phyloP scores from a whole-genome alignment of 1,140 invertebrate genomes.

The Anagrus nilaparvatae region DNA sequence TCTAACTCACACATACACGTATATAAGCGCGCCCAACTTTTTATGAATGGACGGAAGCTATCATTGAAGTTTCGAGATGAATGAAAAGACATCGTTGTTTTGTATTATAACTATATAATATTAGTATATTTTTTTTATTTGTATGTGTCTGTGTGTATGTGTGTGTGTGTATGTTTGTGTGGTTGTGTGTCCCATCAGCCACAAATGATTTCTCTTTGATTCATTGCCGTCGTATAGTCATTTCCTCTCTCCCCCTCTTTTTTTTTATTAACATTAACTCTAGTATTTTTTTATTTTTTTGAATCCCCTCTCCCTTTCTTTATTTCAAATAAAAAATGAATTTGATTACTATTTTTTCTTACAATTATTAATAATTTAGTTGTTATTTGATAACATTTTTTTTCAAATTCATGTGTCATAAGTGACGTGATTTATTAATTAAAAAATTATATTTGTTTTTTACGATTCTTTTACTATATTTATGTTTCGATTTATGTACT shows the following conservation, averaged over 20 bases:
- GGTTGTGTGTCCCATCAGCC: neutral
- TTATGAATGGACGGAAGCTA: constrained; percentile 70
- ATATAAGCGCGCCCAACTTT: constrained; percentile 50
- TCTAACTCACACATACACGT: no score
- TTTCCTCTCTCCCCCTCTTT: neutral
- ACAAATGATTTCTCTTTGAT: no score
- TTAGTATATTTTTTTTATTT: neutral
- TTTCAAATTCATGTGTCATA: no score
- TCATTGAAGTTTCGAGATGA: constrained; percentile 53
- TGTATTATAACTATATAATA: no score
- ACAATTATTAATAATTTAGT: no score
- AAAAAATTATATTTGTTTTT: no score
- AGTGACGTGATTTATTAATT: no score
- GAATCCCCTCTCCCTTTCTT: constrained; percentile 7
- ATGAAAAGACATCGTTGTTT: constrained; percentile 42
- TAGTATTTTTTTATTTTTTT: constrained; percentile 4
- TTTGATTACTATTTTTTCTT: no score
- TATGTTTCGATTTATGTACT: no score
- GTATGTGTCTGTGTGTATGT: neutral
- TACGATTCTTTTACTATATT: no score
- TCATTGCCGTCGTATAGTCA: neutral
- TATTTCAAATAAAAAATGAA: no score
- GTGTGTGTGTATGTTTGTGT: neutral
- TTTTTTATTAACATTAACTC: neutral
- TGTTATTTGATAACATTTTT: no score